phyloP scores from a whole-genome alignment of 1,140 invertebrate genomes.

The Tribolium madens region DNA sequence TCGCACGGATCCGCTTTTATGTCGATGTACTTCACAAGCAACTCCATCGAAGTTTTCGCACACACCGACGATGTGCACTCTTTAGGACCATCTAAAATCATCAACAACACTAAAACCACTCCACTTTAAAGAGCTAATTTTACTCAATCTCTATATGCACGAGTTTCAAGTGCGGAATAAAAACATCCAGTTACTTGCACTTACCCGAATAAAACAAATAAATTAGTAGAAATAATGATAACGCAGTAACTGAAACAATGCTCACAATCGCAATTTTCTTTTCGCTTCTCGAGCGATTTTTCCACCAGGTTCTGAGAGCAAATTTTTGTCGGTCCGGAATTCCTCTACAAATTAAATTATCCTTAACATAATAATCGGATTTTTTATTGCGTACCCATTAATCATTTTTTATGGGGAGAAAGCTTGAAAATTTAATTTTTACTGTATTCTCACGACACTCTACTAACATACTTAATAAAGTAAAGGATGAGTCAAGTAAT shows the following conservation, averaged over 20 bases:
- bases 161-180: not conserved
- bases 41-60: slow-evolving; percentile 50
- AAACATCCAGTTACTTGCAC: slow-evolving; percentile 5
- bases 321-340: not conserved
- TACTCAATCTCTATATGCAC: too few relatives aligned
- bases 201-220: slow-evolving; percentile 22
- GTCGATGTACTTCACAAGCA: slow-evolving; percentile 77
- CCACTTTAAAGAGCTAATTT: too few relatives aligned
- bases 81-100: slow-evolving; percentile 50
- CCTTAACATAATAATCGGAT: slow-evolving; percentile 19
- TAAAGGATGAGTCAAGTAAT: slow-evolving; percentile 6
- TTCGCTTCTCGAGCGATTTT: slow-evolving; percentile 17
- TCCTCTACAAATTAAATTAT: slow-evolving; percentile 24
- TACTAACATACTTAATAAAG: slow-evolving; percentile 5
- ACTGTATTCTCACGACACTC: not conserved
- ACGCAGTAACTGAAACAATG: not conserved
- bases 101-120: not conserved
- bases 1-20: slow-evolving; percentile 81
- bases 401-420: slow-evolving; percentile 17
- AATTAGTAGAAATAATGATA: slow-evolving; percentile 3
- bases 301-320: slow-evolving; percentile 13
- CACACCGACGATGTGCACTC: slow-evolving; percentile 52
- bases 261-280: not conserved
- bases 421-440: slow-evolving; percentile 5
- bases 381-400: slow-evolving; percentile 21